Conservation (phyloP, 2,113 vertebrate species). For the Chascanopsetta lugubris region DNA sequence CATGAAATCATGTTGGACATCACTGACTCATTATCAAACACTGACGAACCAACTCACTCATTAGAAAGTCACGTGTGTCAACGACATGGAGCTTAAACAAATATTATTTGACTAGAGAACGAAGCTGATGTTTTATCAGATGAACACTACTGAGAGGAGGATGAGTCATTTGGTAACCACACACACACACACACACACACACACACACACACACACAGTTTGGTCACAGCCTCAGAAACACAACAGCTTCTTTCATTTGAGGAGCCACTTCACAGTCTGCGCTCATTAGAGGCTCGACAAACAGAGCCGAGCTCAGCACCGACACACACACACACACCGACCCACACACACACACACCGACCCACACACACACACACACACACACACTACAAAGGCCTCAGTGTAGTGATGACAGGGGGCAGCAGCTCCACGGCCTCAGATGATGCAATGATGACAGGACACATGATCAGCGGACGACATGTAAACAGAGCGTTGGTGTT, state of each 20-base stretch:
- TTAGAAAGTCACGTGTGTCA: no score
- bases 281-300: not conserved
- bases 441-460: constrained; percentile 10
- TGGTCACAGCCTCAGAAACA: constrained; percentile 33
- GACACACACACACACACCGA: not conserved
- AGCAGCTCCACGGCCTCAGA: not conserved
- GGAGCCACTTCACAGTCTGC: not conserved
- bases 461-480: constrained; percentile 14
- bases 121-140: not conserved
- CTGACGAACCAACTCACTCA: no score
- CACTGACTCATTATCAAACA: no score
- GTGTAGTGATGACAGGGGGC: not conserved
- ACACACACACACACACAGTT: constrained; percentile 24
- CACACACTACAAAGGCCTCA: constrained; percentile 27
- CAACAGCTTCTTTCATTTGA: constrained; percentile 9
- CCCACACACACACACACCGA: not conserved
- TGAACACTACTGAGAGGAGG: not conserved
- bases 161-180: not conserved
- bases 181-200: not conserved
- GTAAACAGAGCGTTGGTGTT: no score
- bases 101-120: not conserved
- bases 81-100: not conserved
- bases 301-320: not conserved
- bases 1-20: no score
- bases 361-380: not conserved